These are phyloP conservation scores for Propithecus deckenii DNA, from an alignment of 2,797 vertebrate species.

Conservation along the genomic window DNA sequence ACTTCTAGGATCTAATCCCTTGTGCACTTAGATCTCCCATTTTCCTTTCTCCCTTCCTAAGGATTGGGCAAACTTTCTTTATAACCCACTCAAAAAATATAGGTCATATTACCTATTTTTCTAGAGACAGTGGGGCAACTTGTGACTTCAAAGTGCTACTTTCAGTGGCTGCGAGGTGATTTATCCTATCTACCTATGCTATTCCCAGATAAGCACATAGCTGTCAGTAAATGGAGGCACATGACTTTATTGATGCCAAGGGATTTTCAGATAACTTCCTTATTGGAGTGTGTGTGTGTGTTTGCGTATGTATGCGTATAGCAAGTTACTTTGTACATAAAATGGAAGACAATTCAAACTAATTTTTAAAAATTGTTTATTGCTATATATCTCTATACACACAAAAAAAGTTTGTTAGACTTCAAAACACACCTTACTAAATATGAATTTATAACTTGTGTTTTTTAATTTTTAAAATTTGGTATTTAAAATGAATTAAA, in stretches of 20 bases:
- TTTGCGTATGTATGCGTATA: neutral
- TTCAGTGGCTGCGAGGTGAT: neutral
- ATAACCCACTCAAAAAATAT: neutral
- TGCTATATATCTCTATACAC: neutral
- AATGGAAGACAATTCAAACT: neutral
- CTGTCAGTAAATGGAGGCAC: neutral
- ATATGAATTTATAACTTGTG: neutral
- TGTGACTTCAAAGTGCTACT: neutral
- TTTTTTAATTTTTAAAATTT: slow-evolving; percentile 1
- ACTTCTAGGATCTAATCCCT: neutral
- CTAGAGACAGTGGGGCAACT: neutral
- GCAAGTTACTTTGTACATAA: neutral
- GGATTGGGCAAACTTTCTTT: neutral
- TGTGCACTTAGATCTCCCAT: neutral
- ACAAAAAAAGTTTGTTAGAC: neutral
- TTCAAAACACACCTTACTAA: neutral
- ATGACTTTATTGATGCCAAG: neutral
- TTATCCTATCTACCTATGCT: neutral
- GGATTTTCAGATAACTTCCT: neutral
- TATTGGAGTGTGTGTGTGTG: neutral
- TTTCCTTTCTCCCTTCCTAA: neutral
- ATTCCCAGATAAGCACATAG: neutral
- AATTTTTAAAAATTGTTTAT: neutral
- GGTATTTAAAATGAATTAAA: neutral
- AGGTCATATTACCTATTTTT: neutral